Evolutionary conservation across 2,113 vertebrate genomes (phyloP), one percentile per base, ranked within the genome.

Genomic region (Anas platyrhynchos): DNA sequence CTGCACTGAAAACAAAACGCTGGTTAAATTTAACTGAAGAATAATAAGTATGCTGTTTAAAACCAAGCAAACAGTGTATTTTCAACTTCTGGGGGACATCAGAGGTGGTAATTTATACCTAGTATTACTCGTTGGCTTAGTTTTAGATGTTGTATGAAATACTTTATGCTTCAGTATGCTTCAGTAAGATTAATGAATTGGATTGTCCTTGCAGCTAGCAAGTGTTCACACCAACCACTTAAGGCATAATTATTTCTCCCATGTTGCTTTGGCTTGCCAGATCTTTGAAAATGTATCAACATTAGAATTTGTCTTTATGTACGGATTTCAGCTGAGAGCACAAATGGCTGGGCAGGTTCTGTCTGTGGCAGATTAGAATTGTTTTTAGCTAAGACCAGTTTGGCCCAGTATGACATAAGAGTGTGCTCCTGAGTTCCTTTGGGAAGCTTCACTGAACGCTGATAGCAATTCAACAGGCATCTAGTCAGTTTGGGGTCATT

Each of bases 371-470:
- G 22, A 9, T 6, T 3, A 41, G 31, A 63, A 38, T 8, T 87
- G 9, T 3, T 75, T 78, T 72, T 29, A 79, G 15, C 7, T 31
- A 56, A 69, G 32, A 84, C 2, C 1, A 4, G 15, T 59, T 58
- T 72, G 36, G 23, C 38, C 13, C 0, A 3, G 13, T 6, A 9
- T 1, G 4, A 58, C n/a, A 11, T 58, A n/a, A 6, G 12, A 79
- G 1, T 5, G 8, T 0, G 0, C 67, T 3, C 7, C 9, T 27
- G 54, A 69, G 41, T 11, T 25, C 14, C 26, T 78, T 78, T 43
- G 23, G 31, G 38, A 86, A 56, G 43, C 14, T 48, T 71, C 22
- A 25, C 3, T 46, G 48, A 62, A 48, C n/a, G 32, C 36, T 75
- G 5, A 8, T 76, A 46, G 29, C 25, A 67, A 52, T 79, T 75